Evolutionary conservation across 2,888 invertebrate genomes (phyloP), one percentile per base, ranked within the genome.

Genomic region (Schizaphis graminum): DNA sequence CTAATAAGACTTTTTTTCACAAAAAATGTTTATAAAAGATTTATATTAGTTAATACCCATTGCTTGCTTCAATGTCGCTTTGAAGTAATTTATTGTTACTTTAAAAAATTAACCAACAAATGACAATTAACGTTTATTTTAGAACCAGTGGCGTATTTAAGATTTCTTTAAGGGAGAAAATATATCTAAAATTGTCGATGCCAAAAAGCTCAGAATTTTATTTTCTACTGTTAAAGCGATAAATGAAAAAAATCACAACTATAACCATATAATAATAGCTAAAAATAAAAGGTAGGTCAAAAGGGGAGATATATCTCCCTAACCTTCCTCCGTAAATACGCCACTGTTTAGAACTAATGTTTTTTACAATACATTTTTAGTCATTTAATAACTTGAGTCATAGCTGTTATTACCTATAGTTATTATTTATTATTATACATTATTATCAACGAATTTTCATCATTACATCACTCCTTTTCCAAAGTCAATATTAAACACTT

Each of bases 401-500:
- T 35, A 67, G 16, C 16, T 35, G n/a, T 16, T n/a, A 67, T 67
- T n/a, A 35, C 21, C 49, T 49, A 53, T 49, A 53, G 4, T 53
- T 21, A n/a, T 16, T n/a, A 67, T 61, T 67, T 67, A 67, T n/a
- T 16, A 4, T n/a, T 13, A n/a, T 21, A 77, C 11, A 35, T 77
- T 77, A 77, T 35, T 67, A 77, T 35, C 21, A 57, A 77, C 21
- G 35, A 77, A 21, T 35, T 77, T 77, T 35, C 21, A 3, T 77
- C 77, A 35, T 77, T 77, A 13, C 35, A 77, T 77, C 35, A 77
- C 16, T 67, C n/a, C 4, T 67, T 67, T 67, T n/a, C 4, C n/a
- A 67, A n/a, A 67, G 67, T n/a, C n/a, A 67, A 67, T 67, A 67
- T n/a, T 67, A 67, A 67, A 67, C 13, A 67, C n/a, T 67, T n/a